Percentiles rank a stretch among this genome's conserved stretches.
phyloP scores from a whole-genome alignment of 1,140 invertebrate genomes.

The Ceratosolen solmsi region DNA sequence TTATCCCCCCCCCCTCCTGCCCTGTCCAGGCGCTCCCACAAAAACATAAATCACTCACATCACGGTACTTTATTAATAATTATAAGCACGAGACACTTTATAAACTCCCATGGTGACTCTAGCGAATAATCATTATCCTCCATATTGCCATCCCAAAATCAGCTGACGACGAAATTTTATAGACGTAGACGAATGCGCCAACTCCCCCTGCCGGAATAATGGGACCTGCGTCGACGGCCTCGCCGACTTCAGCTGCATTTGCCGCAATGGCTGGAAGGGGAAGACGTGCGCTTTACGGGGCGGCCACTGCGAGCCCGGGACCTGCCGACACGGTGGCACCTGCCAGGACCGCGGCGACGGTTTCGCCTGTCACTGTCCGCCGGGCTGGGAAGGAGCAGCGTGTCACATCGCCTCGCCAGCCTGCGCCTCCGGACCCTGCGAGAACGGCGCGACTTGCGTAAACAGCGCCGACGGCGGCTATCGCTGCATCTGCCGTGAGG shows the following conservation, averaged over 20 bases:
- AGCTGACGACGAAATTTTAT: no score
- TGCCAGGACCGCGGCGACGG: constrained; percentile 80
- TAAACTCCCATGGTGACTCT: no score
- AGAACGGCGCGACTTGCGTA: constrained; percentile 84
- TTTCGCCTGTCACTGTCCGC: constrained; percentile 78
- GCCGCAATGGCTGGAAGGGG: constrained; percentile 86
- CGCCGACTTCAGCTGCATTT: constrained; percentile 83
- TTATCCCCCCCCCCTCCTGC: no score
- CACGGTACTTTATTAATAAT: no score
- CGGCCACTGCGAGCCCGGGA: constrained; percentile 78
- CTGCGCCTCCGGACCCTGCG: constrained; percentile 81
- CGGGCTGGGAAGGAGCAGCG: constrained; percentile 79
- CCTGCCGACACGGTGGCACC: constrained; percentile 79
- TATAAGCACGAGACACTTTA: no score
- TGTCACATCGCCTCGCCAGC: constrained; percentile 84
- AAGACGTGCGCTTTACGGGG: constrained; percentile 81
- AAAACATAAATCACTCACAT: no score
- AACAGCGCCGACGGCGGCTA: constrained; percentile 81
- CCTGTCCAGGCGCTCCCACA: no score
- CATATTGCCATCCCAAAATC: neutral
- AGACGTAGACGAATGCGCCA: constrained; percentile 88
- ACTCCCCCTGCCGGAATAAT: constrained; percentile 83
- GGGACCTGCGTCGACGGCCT: constrained; percentile 84
- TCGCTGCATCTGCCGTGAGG: constrained; percentile 80
- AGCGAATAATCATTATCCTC: no score